Conservation (phyloP, 2,113 vertebrate species). For the Chloropsis hardwickii region DNA sequence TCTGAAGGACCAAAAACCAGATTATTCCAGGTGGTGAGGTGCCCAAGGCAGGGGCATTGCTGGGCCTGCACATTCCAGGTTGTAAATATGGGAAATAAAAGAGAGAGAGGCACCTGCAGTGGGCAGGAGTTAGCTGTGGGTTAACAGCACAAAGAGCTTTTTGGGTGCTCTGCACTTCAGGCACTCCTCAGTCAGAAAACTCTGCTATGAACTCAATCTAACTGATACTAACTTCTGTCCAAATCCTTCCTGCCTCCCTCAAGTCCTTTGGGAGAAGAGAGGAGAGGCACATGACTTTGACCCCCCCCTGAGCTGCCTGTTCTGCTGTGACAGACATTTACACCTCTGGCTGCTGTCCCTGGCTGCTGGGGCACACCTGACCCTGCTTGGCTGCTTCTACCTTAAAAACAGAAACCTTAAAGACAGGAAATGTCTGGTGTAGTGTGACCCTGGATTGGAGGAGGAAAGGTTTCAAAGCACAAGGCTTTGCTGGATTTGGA, state of each 20-base stretch:
- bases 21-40: background rate
- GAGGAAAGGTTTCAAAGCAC: background rate
- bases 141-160: background rate
- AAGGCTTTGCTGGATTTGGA: background rate
- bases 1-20: background rate
- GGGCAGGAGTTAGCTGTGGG: background rate
- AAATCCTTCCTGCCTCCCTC: background rate
- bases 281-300: background rate
- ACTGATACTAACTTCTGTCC: background rate
- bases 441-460: rapidly evolving
- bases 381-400: background rate
- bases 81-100: background rate
- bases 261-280: background rate
- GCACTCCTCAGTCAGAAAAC: background rate
- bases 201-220: background rate
- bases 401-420: background rate
- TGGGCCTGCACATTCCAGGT: background rate
- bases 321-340: background rate
- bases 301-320: background rate
- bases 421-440: rapidly evolving
- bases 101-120: no score
- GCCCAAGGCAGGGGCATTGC: background rate
- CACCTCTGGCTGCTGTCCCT: background rate
- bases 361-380: background rate
- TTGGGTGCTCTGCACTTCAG: background rate